Percentiles rank a stretch among this genome's conserved stretches.
Evolutionary conservation across 2,888 invertebrate species (phyloP).

Genomic region (Spodoptera picta): DNA sequence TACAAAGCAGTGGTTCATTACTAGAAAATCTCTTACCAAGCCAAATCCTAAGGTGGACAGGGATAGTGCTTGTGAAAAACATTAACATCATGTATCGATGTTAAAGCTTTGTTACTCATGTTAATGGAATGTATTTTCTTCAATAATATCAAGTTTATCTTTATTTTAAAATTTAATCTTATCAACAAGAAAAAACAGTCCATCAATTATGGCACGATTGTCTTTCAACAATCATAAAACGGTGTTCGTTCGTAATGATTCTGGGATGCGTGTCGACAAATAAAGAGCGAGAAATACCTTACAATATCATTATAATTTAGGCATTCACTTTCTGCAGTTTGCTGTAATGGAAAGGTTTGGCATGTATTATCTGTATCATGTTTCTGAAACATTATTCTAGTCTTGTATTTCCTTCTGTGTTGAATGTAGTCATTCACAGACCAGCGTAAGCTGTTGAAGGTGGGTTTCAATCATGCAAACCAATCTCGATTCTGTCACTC

Average conservation of each 20-base stretch:
- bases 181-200: constrained; percentile 16
- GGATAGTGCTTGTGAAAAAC: constrained; percentile 40
- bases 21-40: constrained; percentile 40
- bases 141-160: neutral
- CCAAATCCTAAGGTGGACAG: constrained; percentile 20
- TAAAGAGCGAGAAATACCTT: constrained; percentile 54
- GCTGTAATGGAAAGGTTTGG: constrained; percentile 54
- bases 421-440: neutral
- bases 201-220: constrained; percentile 12
- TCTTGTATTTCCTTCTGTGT: neutral
- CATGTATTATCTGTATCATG: constrained; percentile 29
- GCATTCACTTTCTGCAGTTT: constrained; percentile 58
- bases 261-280: constrained; percentile 42
- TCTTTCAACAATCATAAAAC: constrained; percentile 1
- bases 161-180: neutral
- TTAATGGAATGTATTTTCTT: constrained; percentile 25
- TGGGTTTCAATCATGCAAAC: too few relatives aligned
- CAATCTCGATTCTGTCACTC: too few relatives aligned
- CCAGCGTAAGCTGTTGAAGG: too few relatives aligned
- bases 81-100: constrained; percentile 26
- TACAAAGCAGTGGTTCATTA: constrained; percentile 55
- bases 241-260: constrained; percentile 31
- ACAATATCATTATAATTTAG: constrained; percentile 60
- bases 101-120: constrained; percentile 3
- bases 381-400: neutral